Base-by-base conservation (phyloP, 2,113 vertebrate species). In the Lepus timidus region DNA sequence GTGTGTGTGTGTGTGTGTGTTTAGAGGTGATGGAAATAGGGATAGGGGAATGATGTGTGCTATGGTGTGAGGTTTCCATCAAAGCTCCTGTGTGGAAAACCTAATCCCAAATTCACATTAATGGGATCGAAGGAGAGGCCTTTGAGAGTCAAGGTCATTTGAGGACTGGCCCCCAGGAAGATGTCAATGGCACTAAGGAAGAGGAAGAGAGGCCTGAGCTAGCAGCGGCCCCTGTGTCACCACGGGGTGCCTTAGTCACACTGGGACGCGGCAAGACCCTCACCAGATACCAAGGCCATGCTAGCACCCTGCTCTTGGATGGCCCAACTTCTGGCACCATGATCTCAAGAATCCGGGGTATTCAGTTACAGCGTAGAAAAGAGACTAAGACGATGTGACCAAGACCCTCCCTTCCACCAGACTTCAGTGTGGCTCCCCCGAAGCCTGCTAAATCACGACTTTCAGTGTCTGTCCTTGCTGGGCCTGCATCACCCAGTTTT, bases 131-230 rank as follows among this genome's bases (percentile, higher is more conserved):
- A 93, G 13, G 4, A 73, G 23, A 31, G 33, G 17, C 39, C 36
- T 62, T 87, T 71, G n/a, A 10, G 74, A 52, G 39, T 65, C 64
- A 39, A 36, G n/a, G 25, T 36, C 22, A 12, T 12, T 44, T 44
- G n/a, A 31, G 64, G 14, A 1, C 9, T 2, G 6, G 22, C 0
- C 25, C 29, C 22, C 7, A 44, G 13, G 33, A 23, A 1, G 14
- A 31, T 49, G 22, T 20, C 4, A 33, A 67, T 33, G 55, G 8
- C 67, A 36, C 31, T 2, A 5, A 49, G 62, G 36, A n/a, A 71
- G n/a, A 49, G 8, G 22, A 0, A 29, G 16, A 19, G 14, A 29
- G 25, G 44, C 19, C 1, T 17, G 4, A 8, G 52, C 44, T 71
- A 55, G 31, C 36, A 61, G 16, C 25, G 20, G 23, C 19, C 44